A percentile compares a stretch with the other conserved stretches of the same genome.
These are phyloP conservation scores for Sthenelais limicola DNA, from an alignment of 2,888 invertebrate species.

Conservation along the genomic window DNA sequence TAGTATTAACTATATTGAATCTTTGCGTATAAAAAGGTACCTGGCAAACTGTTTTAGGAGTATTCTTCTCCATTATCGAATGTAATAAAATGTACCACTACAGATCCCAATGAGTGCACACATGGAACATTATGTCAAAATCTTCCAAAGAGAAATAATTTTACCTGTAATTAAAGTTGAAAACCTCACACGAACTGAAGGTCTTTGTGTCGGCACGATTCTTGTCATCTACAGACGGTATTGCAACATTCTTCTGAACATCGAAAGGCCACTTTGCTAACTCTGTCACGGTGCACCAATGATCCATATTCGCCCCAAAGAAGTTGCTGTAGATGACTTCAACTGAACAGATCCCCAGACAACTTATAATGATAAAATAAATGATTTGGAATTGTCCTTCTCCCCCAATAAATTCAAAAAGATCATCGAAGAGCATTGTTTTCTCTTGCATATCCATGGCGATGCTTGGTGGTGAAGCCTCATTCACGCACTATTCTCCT, in stretches of 20 bases:
- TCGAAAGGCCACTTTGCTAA: conserved; percentile 1
- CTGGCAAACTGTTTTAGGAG: too few relatives aligned
- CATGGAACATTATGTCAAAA: too few relatives aligned
- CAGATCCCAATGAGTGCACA: too few relatives aligned
- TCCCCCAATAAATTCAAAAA: conserved; percentile 4
- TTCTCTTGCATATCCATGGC: not conserved
- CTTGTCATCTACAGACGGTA: conserved; percentile 41
- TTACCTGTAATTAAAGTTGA: conserved; percentile 44
- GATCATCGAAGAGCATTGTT: conserved; percentile 7
- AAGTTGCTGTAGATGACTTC: conserved; percentile 41
- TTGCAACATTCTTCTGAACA: conserved; percentile 48
- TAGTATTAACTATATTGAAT: too few relatives aligned
- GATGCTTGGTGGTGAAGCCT: too few relatives aligned
- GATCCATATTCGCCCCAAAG: conserved; percentile 18
- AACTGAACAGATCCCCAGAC: not conserved
- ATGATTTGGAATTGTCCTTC: conserved; percentile 2
- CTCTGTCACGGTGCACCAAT: conserved; percentile 37
- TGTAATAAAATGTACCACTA: too few relatives aligned
- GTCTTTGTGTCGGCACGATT: not conserved
- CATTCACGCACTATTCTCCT: too few relatives aligned
- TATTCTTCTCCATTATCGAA: too few relatives aligned
- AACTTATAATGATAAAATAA: not conserved
- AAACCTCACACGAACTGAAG: conserved; percentile 43
- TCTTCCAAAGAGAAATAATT: too few relatives aligned
- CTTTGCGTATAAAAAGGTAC: too few relatives aligned